Evolutionary conservation across 2,888 invertebrate species (phyloP).

Genomic region (Elysia crispata): DNA sequence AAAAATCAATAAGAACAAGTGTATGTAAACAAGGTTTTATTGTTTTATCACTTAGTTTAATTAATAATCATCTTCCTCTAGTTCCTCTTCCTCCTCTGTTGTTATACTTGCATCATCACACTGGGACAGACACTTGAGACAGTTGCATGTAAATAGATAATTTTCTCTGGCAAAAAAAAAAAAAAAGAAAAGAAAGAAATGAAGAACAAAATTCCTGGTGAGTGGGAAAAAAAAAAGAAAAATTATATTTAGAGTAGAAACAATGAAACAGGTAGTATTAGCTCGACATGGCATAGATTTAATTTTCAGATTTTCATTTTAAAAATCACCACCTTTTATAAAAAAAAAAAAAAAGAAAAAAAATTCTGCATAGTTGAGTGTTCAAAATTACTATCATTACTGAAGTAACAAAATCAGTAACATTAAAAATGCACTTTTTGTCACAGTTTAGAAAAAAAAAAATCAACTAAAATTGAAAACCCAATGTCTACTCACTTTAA

Average conservation of each 20-base stretch:
- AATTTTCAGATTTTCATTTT: no score
- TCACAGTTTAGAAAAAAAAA: background rate
- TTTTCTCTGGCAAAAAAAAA: slow-evolving; percentile 74
- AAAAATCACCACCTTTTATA: no score
- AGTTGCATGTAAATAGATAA: slow-evolving; percentile 83
- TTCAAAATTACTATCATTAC: no score
- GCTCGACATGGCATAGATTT: no score
- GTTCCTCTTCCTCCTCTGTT: slow-evolving; percentile 85
- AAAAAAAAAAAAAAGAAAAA: no score
- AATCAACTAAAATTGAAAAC: background rate
- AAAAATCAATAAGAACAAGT: no score
- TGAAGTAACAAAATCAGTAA: no score
- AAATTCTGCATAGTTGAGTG: no score
- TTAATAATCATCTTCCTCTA: slow-evolving; percentile 56
- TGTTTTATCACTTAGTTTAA: no score
- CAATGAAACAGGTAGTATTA: no score
- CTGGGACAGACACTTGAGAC: slow-evolving; percentile 87
- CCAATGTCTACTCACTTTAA: slow-evolving; percentile 76
- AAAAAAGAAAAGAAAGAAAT: background rate
- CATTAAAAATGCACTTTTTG: no score
- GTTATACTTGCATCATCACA: slow-evolving; percentile 88
- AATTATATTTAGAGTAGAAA: background rate
- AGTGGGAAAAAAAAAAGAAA: slow-evolving; percentile 56
- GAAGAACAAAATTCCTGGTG: background rate
- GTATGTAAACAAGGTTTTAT: no score